phyloP scores from a whole-genome alignment of 2,113 vertebrate species.

The Cyanocitta stelleri region DNA sequence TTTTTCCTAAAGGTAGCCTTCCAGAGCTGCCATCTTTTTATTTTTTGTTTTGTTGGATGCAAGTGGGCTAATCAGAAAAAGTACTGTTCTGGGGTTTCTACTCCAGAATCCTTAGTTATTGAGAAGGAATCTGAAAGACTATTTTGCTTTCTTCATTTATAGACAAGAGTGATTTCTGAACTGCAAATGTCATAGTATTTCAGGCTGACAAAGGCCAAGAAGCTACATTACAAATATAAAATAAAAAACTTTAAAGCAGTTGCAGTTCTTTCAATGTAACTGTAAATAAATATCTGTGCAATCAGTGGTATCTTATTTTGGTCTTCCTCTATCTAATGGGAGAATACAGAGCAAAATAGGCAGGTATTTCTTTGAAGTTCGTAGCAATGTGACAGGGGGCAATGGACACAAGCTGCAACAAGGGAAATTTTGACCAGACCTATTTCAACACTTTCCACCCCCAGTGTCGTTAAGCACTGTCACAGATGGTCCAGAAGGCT shows the following conservation, averaged over 20 bases:
- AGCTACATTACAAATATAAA: neutral
- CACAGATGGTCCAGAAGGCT: neutral
- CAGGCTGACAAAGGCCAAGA: neutral
- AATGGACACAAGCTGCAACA: neutral
- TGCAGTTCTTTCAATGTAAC: neutral
- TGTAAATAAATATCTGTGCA: neutral
- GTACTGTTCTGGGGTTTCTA: neutral
- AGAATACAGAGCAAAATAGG: neutral
- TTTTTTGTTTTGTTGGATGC: neutral
- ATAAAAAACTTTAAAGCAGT: neutral
- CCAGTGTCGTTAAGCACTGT: rapidly evolving
- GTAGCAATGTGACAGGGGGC: neutral
- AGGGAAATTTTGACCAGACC: neutral
- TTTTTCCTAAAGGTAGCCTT: neutral
- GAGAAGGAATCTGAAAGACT: neutral
- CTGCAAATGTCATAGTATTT: neutral
- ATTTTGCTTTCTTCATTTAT: neutral
- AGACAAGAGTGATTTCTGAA: neutral
- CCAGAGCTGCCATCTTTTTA: neutral
- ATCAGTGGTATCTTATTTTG: neutral
- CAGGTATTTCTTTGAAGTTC: neutral
- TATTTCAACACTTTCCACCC: neutral
- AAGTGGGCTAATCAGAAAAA: neutral
- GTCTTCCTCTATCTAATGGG: neutral
- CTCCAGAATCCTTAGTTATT: neutral